A percentile compares a stretch with the other conserved stretches of the same genome.
These are phyloP conservation scores for Epinotia ramella DNA, from an alignment of 2,888 invertebrate species.

Conservation along the genomic window DNA sequence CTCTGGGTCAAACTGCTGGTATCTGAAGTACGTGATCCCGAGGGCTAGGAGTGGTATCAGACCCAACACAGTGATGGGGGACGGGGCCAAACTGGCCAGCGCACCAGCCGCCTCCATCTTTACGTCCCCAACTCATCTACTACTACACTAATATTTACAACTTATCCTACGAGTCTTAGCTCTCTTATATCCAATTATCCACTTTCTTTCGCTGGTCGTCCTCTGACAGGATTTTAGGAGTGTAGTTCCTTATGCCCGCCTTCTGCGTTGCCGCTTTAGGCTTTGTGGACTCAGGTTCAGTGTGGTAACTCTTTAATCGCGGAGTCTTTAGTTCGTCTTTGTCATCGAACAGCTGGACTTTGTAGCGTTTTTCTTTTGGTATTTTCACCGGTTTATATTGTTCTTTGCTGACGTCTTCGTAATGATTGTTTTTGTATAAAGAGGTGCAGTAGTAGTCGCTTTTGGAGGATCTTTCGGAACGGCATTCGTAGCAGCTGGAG, in stretches of 20 bases:
- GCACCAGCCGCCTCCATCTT: slow-evolving; percentile 83
- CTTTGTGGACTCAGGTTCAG: slow-evolving; percentile 78
- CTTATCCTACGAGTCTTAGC: slow-evolving; percentile 75
- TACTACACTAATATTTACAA: slow-evolving; percentile 79
- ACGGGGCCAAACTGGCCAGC: slow-evolving; percentile 85
- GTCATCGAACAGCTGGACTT: slow-evolving; percentile 75
- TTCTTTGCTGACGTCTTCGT: slow-evolving; percentile 79
- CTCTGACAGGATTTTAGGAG: slow-evolving; percentile 88
- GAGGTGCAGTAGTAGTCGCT: slow-evolving; percentile 79
- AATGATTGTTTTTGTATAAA: slow-evolving; percentile 82
- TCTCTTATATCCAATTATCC: slow-evolving; percentile 88
- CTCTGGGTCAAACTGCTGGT: slow-evolving; percentile 93
- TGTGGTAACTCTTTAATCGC: slow-evolving; percentile 70
- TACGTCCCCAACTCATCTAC: slow-evolving; percentile 73
- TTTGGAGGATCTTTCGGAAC: slow-evolving; percentile 72
- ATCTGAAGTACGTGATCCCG: slow-evolving; percentile 92
- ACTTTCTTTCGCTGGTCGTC: slow-evolving; percentile 83
- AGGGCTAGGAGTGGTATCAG: slow-evolving; percentile 93
- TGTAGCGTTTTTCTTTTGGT: slow-evolving; percentile 78
- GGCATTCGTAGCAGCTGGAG: slow-evolving; percentile 77
- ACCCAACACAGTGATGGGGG: slow-evolving; percentile 88
- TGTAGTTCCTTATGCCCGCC: slow-evolving; percentile 89
- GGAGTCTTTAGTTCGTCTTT: slow-evolving; percentile 70
- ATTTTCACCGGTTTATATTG: slow-evolving; percentile 82
- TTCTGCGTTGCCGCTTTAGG: slow-evolving; percentile 72